phyloP scores from a whole-genome alignment of 2,113 vertebrate species.

The Prolemur simus region DNA sequence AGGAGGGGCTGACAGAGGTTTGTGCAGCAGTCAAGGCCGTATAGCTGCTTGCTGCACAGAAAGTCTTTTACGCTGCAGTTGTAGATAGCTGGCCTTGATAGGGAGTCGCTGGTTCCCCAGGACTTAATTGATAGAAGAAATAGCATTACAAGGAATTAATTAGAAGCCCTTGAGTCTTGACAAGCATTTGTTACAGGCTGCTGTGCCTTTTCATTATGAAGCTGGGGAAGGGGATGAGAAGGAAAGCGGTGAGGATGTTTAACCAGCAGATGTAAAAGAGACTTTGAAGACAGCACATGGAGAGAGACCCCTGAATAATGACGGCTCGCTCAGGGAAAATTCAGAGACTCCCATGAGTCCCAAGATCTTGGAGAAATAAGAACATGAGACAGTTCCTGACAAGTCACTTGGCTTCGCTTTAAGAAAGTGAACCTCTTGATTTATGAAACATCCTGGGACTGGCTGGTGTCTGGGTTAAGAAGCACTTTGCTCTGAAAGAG shows the following conservation, averaged over 20 bases:
- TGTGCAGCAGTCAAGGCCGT: neutral
- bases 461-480: neutral
- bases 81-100: neutral
- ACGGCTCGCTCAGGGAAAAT: neutral
- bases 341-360: neutral
- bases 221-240: neutral
- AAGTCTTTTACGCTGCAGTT: neutral
- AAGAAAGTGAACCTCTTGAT: constrained; percentile 39
- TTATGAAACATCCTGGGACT: neutral
- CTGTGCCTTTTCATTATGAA: constrained; percentile 26
- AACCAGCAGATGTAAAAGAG: neutral
- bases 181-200: constrained; percentile 51
- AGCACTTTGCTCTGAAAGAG: constrained; percentile 10
- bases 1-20: neutral
- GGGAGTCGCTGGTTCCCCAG: neutral
- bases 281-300: neutral
- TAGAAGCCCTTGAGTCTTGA: constrained; percentile 59
- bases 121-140: constrained; percentile 61
- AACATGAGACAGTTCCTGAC: neutral
- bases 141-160: constrained; percentile 57
- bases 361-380: constrained; percentile 6
- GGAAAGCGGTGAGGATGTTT: neutral
- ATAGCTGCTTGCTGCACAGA: neutral
- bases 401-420: constrained; percentile 35
- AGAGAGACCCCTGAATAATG: neutral